Evolutionary conservation across 2,113 vertebrate genomes (phyloP).

Genomic region (Dasyprocta punctata): DNA sequence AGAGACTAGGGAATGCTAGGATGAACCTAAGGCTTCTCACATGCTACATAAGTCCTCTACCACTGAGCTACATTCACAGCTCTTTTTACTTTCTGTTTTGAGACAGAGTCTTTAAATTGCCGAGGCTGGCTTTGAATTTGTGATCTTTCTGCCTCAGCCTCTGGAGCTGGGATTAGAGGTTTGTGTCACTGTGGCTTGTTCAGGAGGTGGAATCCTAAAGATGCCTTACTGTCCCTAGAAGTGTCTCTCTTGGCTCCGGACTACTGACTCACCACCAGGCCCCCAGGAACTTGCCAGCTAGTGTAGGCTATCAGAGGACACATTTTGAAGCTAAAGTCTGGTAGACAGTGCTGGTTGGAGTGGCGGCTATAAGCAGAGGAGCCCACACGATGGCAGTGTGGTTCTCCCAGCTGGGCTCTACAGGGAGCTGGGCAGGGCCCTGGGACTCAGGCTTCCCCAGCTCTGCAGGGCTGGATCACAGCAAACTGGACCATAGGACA

Average conservation of each 20-base stretch:
- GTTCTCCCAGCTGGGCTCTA: background rate
- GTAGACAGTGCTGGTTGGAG: background rate
- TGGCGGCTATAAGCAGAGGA: background rate
- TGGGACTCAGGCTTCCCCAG: background rate
- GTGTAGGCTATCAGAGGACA: background rate
- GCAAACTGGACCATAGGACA: background rate
- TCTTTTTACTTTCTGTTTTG: background rate
- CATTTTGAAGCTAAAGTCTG: background rate
- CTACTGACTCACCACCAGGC: background rate
- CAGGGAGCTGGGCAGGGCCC: background rate
- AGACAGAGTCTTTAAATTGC: background rate
- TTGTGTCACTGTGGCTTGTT: background rate
- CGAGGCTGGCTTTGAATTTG: background rate
- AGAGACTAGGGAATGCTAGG: background rate
- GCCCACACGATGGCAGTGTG: slow-evolving; percentile 51
- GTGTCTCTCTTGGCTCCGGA: background rate
- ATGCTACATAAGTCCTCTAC: background rate
- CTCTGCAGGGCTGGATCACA: background rate
- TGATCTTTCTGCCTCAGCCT: background rate
- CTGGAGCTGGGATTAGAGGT: background rate
- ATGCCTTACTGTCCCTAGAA: background rate
- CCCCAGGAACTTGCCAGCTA: background rate
- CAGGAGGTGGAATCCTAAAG: background rate
- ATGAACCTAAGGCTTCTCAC: background rate
- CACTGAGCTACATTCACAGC: background rate